phyloP scores from a whole-genome alignment of 2,888 invertebrate genomes.

The Amblyjoppa proteus region DNA sequence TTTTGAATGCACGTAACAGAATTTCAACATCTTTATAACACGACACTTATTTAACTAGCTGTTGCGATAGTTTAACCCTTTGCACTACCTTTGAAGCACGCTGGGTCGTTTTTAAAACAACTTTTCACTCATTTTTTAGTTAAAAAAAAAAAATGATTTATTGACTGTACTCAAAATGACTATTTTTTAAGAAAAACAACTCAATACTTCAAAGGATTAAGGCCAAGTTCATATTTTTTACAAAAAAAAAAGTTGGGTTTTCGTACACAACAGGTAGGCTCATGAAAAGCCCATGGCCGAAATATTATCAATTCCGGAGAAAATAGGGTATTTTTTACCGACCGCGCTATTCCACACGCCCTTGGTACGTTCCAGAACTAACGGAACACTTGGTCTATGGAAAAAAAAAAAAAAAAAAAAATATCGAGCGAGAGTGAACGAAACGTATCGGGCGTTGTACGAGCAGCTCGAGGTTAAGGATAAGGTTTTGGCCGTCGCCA shows the following conservation, averaged over 20 bases:
- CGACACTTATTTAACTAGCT: too few species aligned
- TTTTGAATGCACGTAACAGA: too few species aligned
- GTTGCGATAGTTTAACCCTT: too few species aligned
- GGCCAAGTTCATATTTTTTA: not conserved
- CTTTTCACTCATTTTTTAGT: too few species aligned
- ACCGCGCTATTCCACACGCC: too few species aligned
- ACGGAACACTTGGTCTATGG: not conserved
- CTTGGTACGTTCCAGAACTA: not conserved
- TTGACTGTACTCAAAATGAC: too few species aligned
- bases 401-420: not conserved
- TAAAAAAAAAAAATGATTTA: too few species aligned
- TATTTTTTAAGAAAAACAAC: not conserved
- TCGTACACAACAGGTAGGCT: not conserved
- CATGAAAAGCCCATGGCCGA: not conserved
- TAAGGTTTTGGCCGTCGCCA: constrained; percentile 60
- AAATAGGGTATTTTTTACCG: too few species aligned
- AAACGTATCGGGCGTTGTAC: constrained; percentile 45
- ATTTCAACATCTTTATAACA: too few species aligned
- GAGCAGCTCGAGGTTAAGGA: constrained; percentile 65
- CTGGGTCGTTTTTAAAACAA: too few species aligned
- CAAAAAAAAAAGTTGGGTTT: not conserved
- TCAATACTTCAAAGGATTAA: too few species aligned
- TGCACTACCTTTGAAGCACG: too few species aligned
- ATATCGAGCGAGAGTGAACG: constrained; percentile 33
- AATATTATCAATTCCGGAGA: not conserved